Evolutionary conservation across 1,140 invertebrate genomes (phyloP), one percentile per base, ranked within the genome.

Genomic region (Ostrea denselamellosa): DNA sequence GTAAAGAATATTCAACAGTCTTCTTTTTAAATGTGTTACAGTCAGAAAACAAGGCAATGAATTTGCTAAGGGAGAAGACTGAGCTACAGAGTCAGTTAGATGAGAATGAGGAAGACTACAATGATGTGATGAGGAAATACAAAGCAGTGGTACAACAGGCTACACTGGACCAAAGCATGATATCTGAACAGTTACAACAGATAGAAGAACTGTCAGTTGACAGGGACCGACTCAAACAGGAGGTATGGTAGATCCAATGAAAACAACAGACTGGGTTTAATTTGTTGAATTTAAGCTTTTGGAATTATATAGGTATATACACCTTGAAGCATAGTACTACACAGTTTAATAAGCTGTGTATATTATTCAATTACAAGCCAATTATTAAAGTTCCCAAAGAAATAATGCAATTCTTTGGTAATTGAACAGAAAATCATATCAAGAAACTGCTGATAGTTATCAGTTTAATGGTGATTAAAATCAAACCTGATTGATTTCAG

Each of bases 91-190:
- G 97, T 0, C 97, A 98, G 94, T 95, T 98, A 12, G 98, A 98
- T 91, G 98, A 98, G 92, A 97, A 98, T 83, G 98, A 99, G 94
- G 98, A 98, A 92, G 98, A 98, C 94, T 95, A 98, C 53, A 96
- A 97, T 0, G 98, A 98, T 94, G 95, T 98, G 8, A 96, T 99
- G 95, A 98, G 98, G 95, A 99, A 99, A 94, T 99, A 98, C 95
- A 97, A 98, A 88, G 96, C 97, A 7, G 96, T 97, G 19, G 98
- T 99, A 0, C 97, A 97, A 91, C 97, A 98, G 92, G 96, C 98
- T 91, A 97, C 97, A 34, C 96, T 97, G 2, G 98, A 98, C 92
- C 98, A 98, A 92, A 94, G 96, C 96, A 85, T 97, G 96, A 87
- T 98, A 19, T 96, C 97, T 71, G 97, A 98, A 92, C 97, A 97